Conservation (phyloP, 2,888 invertebrate genomes). For the Lottia gigantea region DNA sequence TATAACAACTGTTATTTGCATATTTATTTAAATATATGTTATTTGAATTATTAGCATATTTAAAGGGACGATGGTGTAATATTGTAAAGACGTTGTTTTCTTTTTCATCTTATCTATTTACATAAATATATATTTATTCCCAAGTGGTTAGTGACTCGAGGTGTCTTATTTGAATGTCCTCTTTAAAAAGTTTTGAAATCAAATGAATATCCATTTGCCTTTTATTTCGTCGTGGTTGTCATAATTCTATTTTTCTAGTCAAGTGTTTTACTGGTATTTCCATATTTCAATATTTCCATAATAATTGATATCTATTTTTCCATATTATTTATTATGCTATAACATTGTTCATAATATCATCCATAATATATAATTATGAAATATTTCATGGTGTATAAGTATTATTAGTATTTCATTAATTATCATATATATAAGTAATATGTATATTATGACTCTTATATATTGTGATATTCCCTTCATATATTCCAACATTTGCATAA, state of each 20-base stretch:
- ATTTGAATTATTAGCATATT: constrained; percentile 8
- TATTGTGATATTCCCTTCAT: too few relatives aligned
- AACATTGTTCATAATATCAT: too few relatives aligned
- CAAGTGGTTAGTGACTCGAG: not conserved
- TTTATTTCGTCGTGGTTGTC: constrained; percentile 20
- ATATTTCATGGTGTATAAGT: too few relatives aligned
- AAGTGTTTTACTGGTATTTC: constrained; percentile 15
- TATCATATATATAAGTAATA: too few relatives aligned
- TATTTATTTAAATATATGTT: constrained; percentile 16
- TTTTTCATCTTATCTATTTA: constrained; percentile 5
- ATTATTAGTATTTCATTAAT: too few relatives aligned
- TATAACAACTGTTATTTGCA: constrained; percentile 19
- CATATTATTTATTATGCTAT: not conserved
- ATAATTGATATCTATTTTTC: constrained; percentile 1
- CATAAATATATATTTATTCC: not conserved
- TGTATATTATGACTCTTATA: too few relatives aligned
- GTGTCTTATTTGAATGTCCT: not conserved
- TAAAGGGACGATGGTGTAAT: not conserved
- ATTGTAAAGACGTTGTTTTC: constrained; percentile 16
- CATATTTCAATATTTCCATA: not conserved
- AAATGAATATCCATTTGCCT: constrained; percentile 16
- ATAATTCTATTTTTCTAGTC: constrained; percentile 27
- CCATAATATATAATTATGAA: too few relatives aligned
- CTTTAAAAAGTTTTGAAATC: not conserved
- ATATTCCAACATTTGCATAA: too few relatives aligned